phyloP scores from a whole-genome alignment of 2,797 vertebrate genomes.

The Crocidura indochinensis region DNA sequence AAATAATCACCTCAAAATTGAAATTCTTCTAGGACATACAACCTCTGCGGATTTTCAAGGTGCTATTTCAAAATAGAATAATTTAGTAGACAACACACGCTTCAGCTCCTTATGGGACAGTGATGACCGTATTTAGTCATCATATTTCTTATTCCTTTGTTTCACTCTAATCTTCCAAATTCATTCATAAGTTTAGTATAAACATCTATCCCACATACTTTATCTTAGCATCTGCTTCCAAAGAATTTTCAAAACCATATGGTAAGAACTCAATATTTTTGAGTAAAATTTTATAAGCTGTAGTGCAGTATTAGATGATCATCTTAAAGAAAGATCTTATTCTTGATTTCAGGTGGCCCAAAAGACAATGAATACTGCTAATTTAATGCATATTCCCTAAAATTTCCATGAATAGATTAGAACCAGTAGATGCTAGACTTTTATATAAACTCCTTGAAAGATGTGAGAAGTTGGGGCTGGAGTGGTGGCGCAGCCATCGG shows the following conservation, averaged over 20 bases:
- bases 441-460: conserved; percentile 12
- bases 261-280: background rate
- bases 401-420: background rate
- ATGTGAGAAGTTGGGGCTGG: background rate
- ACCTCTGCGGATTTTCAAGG: background rate
- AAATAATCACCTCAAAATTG: background rate
- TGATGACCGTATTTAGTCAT: background rate
- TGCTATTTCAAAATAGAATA: background rate
- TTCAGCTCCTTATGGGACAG: background rate
- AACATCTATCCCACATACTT: background rate
- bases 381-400: background rate
- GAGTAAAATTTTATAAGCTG: background rate
- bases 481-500: too few species aligned
- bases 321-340: background rate
- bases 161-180: background rate
- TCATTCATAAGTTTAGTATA: background rate
- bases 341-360: background rate
- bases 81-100: background rate
- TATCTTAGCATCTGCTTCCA: background rate
- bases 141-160: background rate
- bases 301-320: background rate
- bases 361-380: background rate
- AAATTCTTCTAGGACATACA: background rate
- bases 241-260: background rate
- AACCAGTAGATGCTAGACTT: background rate